A percentile compares a stretch with the other conserved stretches of the same genome.
Evolutionary conservation across 2,797 vertebrate species (phyloP).

Genomic region (Taeniopygia guttata): DNA sequence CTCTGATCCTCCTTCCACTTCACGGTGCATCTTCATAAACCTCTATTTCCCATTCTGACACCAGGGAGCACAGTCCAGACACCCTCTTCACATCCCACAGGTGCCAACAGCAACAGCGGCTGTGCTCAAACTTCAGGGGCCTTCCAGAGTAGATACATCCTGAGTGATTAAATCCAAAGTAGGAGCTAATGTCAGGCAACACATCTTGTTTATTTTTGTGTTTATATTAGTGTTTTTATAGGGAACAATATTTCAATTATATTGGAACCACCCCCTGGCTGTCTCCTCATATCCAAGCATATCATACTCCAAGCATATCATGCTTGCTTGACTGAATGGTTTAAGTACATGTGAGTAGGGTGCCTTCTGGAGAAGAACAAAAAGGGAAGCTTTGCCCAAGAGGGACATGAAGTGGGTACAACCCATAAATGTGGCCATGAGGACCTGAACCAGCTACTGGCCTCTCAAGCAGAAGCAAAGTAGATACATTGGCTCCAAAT

Average conservation of each 20-base stretch:
- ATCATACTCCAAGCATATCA: no score
- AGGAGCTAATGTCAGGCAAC: background rate
- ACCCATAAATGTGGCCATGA: fast-evolving
- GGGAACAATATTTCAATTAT: background rate
- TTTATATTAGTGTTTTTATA: background rate
- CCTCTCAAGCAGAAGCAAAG: background rate
- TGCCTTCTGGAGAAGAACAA: background rate
- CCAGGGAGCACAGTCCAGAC: background rate
- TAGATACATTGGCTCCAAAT: background rate
- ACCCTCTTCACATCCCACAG: background rate
- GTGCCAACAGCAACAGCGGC: background rate
- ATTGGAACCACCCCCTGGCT: fast-evolving
- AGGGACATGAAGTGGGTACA: background rate
- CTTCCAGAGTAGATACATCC: background rate
- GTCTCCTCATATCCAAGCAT: background rate
- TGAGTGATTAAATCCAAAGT: background rate
- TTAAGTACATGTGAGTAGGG: background rate
- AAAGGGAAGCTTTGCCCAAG: background rate
- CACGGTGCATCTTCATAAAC: background rate
- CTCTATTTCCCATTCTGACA: background rate
- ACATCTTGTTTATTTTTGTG: background rate
- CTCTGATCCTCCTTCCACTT: background rate
- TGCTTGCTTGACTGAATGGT: fast-evolving
- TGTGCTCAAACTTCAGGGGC: fast-evolving
- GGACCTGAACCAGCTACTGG: background rate